Evolutionary conservation across 2,113 vertebrate species (phyloP).

Genomic region (Apaloderma vittatum): DNA sequence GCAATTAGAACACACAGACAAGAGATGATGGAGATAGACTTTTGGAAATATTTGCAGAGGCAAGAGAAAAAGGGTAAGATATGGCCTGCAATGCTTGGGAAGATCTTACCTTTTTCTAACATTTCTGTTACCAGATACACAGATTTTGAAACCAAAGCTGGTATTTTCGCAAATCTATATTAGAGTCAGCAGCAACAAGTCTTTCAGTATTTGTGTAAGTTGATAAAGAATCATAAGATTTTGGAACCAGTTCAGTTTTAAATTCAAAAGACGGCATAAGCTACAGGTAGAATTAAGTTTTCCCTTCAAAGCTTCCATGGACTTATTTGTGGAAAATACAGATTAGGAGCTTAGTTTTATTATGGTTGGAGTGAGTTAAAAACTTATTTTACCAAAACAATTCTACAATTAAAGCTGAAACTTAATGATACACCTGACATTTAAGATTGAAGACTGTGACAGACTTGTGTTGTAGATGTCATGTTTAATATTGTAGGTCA

Average conservation of each 20-base stretch:
- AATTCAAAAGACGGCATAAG: background rate
- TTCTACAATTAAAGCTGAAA: background rate
- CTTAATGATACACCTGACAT: background rate
- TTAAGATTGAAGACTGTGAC: background rate
- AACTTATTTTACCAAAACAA: background rate
- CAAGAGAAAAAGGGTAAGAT: background rate
- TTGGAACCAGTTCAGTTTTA: background rate
- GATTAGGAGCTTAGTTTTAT: background rate
- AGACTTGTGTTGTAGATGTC: background rate
- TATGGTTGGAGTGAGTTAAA: background rate
- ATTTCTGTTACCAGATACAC: background rate
- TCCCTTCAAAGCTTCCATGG: background rate
- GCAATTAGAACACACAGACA: background rate
- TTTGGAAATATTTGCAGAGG: background rate
- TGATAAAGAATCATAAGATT: background rate
- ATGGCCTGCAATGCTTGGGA: background rate
- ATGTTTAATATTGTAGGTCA: slow-evolving; percentile 13
- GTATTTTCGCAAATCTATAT: background rate
- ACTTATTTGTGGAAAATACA: background rate
- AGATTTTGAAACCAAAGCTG: background rate
- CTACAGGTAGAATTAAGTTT: background rate
- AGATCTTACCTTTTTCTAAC: background rate
- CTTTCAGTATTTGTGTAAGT: background rate
- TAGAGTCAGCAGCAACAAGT: background rate
- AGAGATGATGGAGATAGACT: background rate